Conservation (phyloP, 2,113 vertebrate genomes). For the Cyprinus carpio region DNA sequence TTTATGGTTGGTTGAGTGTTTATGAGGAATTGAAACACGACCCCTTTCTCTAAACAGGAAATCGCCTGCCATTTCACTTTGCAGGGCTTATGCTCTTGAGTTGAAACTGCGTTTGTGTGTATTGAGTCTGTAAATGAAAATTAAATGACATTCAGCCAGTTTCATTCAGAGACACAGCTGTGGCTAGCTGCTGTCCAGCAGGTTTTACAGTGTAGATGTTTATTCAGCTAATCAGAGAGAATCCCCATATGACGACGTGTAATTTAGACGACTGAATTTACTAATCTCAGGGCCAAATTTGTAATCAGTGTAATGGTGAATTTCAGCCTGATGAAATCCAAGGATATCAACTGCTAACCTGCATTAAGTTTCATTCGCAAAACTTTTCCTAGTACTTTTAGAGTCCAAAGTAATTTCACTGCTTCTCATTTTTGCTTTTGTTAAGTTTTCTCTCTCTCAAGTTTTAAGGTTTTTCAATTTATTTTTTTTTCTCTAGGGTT, state of each 20-base stretch:
- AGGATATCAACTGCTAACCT: not conserved
- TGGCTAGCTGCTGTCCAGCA: not conserved
- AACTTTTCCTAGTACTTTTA: not conserved
- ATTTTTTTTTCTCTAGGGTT: not conserved
- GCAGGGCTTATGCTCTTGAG: conserved; percentile 30
- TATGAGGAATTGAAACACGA: conserved; percentile 61
- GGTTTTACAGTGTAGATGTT: conserved; percentile 11
- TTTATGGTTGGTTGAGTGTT: conserved; percentile 51
- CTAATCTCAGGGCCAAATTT: not conserved
- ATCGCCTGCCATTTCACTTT: conserved; percentile 27
- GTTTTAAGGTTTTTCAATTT: no score
- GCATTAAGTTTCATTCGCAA: not conserved
- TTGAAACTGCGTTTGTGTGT: conserved; percentile 21
- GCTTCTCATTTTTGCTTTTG: not conserved
- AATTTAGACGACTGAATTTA: conserved; percentile 19
- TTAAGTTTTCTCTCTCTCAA: not conserved
- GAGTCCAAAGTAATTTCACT: not conserved
- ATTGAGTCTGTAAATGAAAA: conserved; percentile 37
- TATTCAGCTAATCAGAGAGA: conserved; percentile 29
- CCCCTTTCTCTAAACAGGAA: conserved; percentile 59
- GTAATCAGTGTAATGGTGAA: not conserved
- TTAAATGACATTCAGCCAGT: conserved; percentile 24
- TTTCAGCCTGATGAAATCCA: not conserved
- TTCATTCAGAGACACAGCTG: not conserved
- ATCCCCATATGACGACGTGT: not conserved